Base-by-base conservation (phyloP, 2,888 invertebrate genomes). In the Hyalella azteca region DNA sequence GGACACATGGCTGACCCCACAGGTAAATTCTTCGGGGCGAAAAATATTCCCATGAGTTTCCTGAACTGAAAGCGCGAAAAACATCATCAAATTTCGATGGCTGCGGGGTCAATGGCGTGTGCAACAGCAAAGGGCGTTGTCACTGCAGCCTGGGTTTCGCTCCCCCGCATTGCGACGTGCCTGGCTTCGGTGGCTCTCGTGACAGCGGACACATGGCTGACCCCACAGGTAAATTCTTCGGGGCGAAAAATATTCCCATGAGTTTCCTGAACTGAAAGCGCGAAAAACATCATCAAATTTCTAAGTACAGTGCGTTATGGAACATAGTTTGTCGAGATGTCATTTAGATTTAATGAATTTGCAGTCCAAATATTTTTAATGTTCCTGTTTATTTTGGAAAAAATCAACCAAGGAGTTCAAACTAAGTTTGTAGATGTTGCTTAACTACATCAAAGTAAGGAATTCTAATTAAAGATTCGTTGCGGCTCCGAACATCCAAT, bases 101-200 rank as follows among this genome's bases (percentile, higher is more conserved):
- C n/a, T 96, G 96, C 87, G 93, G 92, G 85, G 93, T 92, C 2
- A 92, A 94, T 85, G 96, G 96, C 0, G 91, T 95, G 41, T 98
- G 98, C 88, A 98, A 98, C 87, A 93, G 92, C 80, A 88, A 91
- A 87, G 97, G 97, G 0, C 93, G 97, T 87, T 99, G 99, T 86
- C 98, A 99, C 88, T 99, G 98, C 88, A 91, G 94, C 86, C 89
- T 91, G 0, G 97, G 98, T 0, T 98, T 93, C 88, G 93, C 93
- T 0, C 97, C 97, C 0, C 95, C 96, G 0, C 89, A 92, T 78
- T 98, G 98, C 88, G 92, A 92, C 82, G 89, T 92, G 85, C 93
- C 95, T 0, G 98, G 98, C 0, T 90, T 92, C 11, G 98, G 98
- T 0, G 97, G 97, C 3, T 96, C 96, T 0, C 88, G 91, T 79